These are phyloP conservation scores for Drosophila erecta DNA, from an alignment of 1,140 invertebrate species.

Conservation along the genomic window DNA sequence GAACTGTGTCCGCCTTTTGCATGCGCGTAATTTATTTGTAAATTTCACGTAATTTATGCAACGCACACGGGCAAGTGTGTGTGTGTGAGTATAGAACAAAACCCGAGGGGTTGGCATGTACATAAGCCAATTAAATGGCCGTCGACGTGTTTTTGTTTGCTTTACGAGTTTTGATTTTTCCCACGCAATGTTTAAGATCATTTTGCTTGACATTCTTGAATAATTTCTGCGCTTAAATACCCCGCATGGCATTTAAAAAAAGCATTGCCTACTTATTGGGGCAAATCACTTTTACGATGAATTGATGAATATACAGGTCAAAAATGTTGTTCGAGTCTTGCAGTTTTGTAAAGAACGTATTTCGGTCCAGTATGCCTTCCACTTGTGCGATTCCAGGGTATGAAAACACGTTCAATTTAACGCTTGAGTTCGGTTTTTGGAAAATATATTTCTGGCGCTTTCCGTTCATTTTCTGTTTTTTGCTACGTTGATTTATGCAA, in stretches of 20 bases:
- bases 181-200: constrained; percentile 65
- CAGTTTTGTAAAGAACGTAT: no score
- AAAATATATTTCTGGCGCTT: constrained; percentile 37
- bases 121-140: constrained; percentile 74
- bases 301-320: no score
- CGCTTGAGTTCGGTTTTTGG: constrained; percentile 72
- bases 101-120: constrained; percentile 29
- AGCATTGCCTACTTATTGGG: constrained; percentile 1
- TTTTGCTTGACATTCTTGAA: constrained; percentile 68
- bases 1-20: constrained; percentile 45
- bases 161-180: constrained; percentile 62
- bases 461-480: constrained; percentile 27
- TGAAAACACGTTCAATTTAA: constrained; percentile 63
- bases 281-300: not conserved
- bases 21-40: constrained; percentile 79
- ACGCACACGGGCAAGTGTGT: constrained; percentile 42
- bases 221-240: constrained; percentile 53
- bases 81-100: constrained; percentile 10
- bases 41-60: constrained; percentile 73
- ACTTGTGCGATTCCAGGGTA: not conserved
- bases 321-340: no score
- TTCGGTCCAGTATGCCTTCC: not conserved
- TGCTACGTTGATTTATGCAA: constrained; percentile 76
- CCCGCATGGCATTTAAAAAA: not conserved
- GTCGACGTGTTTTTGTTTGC: constrained; percentile 72